These are phyloP conservation scores for Spongia lamella DNA, from an alignment of 37 sponge, comb jelly and placozoan species.

Conservation along the genomic window DNA sequence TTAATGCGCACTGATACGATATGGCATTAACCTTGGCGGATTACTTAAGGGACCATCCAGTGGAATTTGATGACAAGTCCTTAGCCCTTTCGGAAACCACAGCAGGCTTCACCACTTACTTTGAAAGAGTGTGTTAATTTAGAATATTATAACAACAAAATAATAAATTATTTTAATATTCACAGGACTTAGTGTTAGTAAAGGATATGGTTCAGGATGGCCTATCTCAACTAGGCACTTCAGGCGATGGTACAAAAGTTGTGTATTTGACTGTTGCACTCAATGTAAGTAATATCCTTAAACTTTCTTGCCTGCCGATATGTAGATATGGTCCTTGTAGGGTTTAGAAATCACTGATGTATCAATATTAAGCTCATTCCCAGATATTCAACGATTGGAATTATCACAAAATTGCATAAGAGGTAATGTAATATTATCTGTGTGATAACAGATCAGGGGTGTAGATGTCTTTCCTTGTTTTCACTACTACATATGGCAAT, in stretches of 20 bases:
- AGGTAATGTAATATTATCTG: no score
- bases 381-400: slow-evolving; percentile 49
- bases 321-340: no score
- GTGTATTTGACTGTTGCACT: slow-evolving; percentile 42
- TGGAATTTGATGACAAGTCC: slow-evolving; percentile 80
- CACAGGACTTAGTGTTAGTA: slow-evolving; percentile 20
- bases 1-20: no score
- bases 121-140: no score
- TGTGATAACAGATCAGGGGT: no score
- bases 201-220: slow-evolving; percentile 31
- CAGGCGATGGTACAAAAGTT: slow-evolving; percentile 36
- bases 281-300: slow-evolving; percentile 12
- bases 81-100: slow-evolving; percentile 23
- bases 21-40: slow-evolving; percentile 24
- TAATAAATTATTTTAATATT: no score
- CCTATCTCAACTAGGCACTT: slow-evolving; percentile 34
- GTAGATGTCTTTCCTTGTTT: no score
- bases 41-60: slow-evolving; percentile 58
- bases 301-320: not conserved
- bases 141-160: no score
- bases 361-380: slow-evolving; percentile 31
- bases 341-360: slow-evolving; percentile 39
- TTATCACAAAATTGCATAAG: slow-evolving; percentile 65
- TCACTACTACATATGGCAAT: no score
- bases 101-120: no score